Evolutionary conservation across 2,888 invertebrate genomes (phyloP).

Genomic region (Dione vanillae): DNA sequence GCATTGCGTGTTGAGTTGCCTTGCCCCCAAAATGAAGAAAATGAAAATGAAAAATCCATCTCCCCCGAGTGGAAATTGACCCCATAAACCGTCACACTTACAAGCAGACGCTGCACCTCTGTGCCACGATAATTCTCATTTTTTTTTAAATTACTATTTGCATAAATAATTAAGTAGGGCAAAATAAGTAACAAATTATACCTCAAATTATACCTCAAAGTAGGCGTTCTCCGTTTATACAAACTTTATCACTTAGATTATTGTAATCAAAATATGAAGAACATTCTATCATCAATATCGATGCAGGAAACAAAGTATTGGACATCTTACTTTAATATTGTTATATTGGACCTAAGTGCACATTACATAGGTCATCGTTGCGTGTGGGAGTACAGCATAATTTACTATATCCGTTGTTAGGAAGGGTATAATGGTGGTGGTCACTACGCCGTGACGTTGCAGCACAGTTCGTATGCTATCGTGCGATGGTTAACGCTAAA

Average conservation of each 20-base stretch:
- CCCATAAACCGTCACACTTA: too few species aligned
- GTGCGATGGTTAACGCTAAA: conserved; percentile 48
- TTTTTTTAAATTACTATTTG: too few species aligned
- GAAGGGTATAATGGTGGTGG: conserved; percentile 68
- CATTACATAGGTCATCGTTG: conserved; percentile 49
- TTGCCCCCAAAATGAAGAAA: too few species aligned
- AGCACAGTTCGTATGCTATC: conserved; percentile 56
- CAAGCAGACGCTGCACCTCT: too few species aligned
- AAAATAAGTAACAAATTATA: too few species aligned
- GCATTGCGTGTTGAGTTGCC: too few species aligned
- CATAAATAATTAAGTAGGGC: too few species aligned
- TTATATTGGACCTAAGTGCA: conserved; percentile 29
- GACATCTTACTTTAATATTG: conserved; percentile 34
- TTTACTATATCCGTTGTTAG: conserved; percentile 77
- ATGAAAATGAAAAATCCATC: too few species aligned
- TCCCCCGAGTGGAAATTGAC: too few species aligned
- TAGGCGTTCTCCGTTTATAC: too few species aligned
- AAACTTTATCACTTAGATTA: neutral
- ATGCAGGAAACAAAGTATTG: conserved; percentile 27
- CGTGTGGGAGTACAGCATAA: conserved; percentile 73
- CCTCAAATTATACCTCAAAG: too few species aligned
- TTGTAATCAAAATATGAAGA: neutral
- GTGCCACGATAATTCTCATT: too few species aligned
- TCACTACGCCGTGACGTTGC: conserved; percentile 62
- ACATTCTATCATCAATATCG: neutral